These are phyloP conservation scores for Herpetotheres cachinnans DNA, from an alignment of 2,113 vertebrate species.

Conservation along the genomic window DNA sequence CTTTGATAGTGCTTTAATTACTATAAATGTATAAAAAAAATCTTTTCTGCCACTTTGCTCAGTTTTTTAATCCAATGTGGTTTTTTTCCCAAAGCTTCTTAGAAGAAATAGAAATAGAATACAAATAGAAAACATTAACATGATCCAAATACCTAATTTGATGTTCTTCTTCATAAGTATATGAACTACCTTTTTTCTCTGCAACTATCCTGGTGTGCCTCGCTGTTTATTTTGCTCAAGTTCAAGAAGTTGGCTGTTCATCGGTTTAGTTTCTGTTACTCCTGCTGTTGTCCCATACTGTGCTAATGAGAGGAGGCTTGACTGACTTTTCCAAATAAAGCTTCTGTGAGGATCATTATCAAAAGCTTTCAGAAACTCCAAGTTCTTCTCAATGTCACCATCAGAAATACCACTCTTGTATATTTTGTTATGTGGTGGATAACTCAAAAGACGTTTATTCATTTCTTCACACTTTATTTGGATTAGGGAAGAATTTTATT, in stretches of 20 bases:
- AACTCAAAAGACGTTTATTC: neutral
- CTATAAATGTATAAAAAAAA: neutral
- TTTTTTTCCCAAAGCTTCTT: neutral
- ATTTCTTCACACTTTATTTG: neutral
- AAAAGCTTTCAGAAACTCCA: neutral
- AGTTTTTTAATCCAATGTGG: neutral
- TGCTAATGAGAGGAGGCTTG: neutral
- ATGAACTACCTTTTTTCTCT: neutral
- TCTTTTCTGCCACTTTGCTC: neutral
- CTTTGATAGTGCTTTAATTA: neutral
- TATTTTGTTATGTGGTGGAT: neutral
- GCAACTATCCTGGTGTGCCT: neutral
- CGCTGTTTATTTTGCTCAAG: neutral
- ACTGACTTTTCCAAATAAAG: neutral
- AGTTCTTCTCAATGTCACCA: neutral
- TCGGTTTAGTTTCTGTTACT: neutral
- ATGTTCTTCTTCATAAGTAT: neutral
- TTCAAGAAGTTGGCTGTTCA: neutral
- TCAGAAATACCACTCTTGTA: neutral
- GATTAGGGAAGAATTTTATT: neutral
- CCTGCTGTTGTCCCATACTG: neutral
- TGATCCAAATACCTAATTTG: neutral
- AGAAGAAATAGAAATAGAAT: too few species aligned
- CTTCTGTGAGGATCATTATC: neutral
- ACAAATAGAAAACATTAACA: neutral